Evolutionary conservation across 2,888 invertebrate genomes (phyloP).

Genomic region (Tigriopus californicus): DNA sequence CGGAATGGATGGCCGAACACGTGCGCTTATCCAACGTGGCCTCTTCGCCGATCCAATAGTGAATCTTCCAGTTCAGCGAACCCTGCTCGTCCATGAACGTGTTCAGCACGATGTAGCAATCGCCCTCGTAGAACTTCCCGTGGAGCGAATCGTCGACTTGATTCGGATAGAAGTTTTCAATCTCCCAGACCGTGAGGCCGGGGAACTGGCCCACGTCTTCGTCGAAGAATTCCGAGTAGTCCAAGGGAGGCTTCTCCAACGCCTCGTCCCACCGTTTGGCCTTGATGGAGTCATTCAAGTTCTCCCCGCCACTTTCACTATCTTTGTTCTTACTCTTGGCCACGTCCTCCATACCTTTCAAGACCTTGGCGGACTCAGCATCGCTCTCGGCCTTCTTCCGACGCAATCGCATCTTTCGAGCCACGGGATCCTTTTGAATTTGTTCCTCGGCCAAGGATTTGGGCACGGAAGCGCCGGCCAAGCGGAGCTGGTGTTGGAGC

Average conservation of each 20-base stretch:
- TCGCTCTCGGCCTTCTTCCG: slow-evolving; percentile 61
- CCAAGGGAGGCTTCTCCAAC: slow-evolving; percentile 77
- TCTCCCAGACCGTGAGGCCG: slow-evolving; percentile 91
- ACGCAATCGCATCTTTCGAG: slow-evolving; percentile 71
- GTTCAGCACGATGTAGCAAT: slow-evolving; percentile 91
- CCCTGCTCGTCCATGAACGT: slow-evolving; percentile 41
- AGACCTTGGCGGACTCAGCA: slow-evolving; percentile 54
- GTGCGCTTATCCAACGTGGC: slow-evolving; percentile 85
- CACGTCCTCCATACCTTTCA: slow-evolving; percentile 60
- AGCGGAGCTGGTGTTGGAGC: slow-evolving; percentile 71
- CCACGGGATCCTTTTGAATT: slow-evolving; percentile 53
- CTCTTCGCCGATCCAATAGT: slow-evolving; percentile 95
- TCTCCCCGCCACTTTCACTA: slow-evolving; percentile 43
- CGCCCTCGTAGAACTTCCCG: slow-evolving; percentile 96
- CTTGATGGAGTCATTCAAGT: slow-evolving; percentile 36
- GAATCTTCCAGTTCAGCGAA: slow-evolving; percentile 81
- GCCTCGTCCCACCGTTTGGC: slow-evolving; percentile 93
- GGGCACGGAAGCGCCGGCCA: slow-evolving; percentile 65
- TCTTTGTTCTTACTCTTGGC: slow-evolving; percentile 55
- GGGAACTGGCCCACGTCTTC: slow-evolving; percentile 82
- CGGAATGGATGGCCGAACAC: slow-evolving; percentile 94
- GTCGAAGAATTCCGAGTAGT: slow-evolving; percentile 91
- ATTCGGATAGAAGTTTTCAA: slow-evolving; percentile 95
- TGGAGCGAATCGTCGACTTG: slow-evolving; percentile 63
- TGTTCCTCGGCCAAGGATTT: slow-evolving; percentile 12